phyloP scores from a whole-genome alignment of 2,888 invertebrate genomes.

The Synanthedon andrenaeformis region DNA sequence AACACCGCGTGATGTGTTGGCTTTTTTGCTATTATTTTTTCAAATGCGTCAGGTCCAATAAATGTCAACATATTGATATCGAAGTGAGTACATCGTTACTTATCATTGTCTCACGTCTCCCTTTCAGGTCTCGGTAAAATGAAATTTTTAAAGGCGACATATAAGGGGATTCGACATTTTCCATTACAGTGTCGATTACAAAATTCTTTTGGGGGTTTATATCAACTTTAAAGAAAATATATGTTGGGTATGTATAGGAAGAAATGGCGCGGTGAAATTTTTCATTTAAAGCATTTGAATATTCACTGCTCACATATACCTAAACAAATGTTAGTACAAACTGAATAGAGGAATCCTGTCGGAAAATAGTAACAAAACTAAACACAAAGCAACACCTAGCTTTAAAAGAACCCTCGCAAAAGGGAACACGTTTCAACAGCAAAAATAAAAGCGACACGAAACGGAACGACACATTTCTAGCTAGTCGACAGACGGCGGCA shows the following conservation, averaged over 20 bases:
- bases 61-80: slow-evolving; percentile 10
- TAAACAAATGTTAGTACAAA: background rate
- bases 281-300: background rate
- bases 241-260: background rate
- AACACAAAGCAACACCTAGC: background rate
- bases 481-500: slow-evolving; percentile 40
- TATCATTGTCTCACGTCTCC: slow-evolving; percentile 11
- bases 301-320: background rate
- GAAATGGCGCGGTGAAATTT: background rate
- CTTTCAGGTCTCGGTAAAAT: slow-evolving; percentile 19
- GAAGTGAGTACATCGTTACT: slow-evolving; percentile 2
- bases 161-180: slow-evolving; percentile 19
- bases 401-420: slow-evolving; percentile 5
- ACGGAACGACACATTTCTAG: slow-evolving; percentile 29
- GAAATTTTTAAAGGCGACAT: slow-evolving; percentile 30
- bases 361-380: slow-evolving; percentile 2
- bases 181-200: slow-evolving; percentile 35
- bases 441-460: slow-evolving; percentile 19
- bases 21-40: slow-evolving; percentile 4
- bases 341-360: background rate
- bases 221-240: slow-evolving; percentile 8
- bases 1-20: slow-evolving; percentile 13
- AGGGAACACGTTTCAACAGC: slow-evolving; percentile 18
- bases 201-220: slow-evolving; percentile 9
- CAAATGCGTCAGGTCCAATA: too few relatives aligned